Base-by-base conservation (phyloP, 2,888 invertebrate genomes). In the Nymphalis urticae region DNA sequence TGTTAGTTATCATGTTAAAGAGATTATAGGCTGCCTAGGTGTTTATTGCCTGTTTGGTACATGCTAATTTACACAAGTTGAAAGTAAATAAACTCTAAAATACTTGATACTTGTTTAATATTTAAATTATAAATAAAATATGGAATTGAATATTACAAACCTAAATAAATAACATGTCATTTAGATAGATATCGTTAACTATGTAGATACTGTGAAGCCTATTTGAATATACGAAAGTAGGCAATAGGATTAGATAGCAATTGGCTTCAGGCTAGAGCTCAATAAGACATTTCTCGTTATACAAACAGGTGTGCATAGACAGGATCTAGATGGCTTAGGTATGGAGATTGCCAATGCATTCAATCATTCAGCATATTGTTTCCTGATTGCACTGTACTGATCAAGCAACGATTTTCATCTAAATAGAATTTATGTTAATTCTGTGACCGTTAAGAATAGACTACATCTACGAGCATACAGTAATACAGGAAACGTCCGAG, bases 401-500 rank as follows among this genome's bases (percentile, higher is more conserved):
- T 76, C 75, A 75, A 78, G 77, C 72, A 80, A 79, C 76, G 80
- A 85, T 85, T 83, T 79, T 80, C 82, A 86, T 85, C 82, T 82
- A 82, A 85, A 86, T 85, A 85, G 83, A 84, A 82, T 87, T 85
- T 83, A 89, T 87, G 88, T 86, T 89, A 87, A 89, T 89, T 86
- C 82, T 82, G 83, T 80, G 81, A 85, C 85, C 81, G 83, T 80
- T 84, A 80, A 82, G 82, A 84, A 85, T 85, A 83, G 84, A 81
- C 79, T 80, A 79, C 42, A 19, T 58, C 58, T 58, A 42, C 19
- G 19, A 27, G 82, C 83, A 86, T 81, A 85, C 85, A 82, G 84
- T 85, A 86, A 89, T 90, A 88, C 89, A 91, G 91, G 91, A 92
- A 91, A 90, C 81, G 88, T 88, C 86, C 78, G 81, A 84, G 83